A percentile compares a stretch with the other conserved stretches of the same genome.
phyloP scores from a whole-genome alignment of 2,888 invertebrate species.

The Scelioninae gen. 1 region DNA sequence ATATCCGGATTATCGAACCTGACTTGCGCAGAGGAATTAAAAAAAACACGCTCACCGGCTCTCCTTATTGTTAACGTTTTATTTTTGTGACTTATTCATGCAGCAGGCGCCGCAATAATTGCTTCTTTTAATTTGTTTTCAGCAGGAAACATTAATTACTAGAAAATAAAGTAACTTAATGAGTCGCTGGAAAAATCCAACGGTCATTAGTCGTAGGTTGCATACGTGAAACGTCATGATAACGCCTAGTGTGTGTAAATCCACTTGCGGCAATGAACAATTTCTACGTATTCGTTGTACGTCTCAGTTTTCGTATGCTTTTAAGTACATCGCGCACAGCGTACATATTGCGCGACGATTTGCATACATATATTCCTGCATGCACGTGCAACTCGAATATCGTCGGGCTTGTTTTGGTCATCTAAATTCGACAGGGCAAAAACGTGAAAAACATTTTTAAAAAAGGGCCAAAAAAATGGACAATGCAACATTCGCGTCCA shows the following conservation, averaged over 20 bases:
- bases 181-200: slow-evolving; percentile 68
- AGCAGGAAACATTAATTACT: slow-evolving; percentile 66
- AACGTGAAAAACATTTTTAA: background rate
- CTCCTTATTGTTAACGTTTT: slow-evolving; percentile 23
- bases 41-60: slow-evolving; percentile 1
- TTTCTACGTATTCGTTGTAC: slow-evolving; percentile 27
- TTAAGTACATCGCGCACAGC: slow-evolving; percentile 39
- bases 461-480: background rate
- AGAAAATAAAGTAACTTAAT: slow-evolving; percentile 67
- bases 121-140: slow-evolving; percentile 64
- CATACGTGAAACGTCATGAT: slow-evolving; percentile 53
- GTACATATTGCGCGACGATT: slow-evolving; percentile 43
- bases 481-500: too few relatives aligned
- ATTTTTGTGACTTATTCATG: slow-evolving; percentile 50
- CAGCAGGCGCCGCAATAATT: slow-evolving; percentile 50
- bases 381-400: slow-evolving; percentile 30
- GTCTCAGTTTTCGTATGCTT: slow-evolving; percentile 34
- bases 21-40: too few relatives aligned
- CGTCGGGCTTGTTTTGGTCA: slow-evolving; percentile 23
- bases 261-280: slow-evolving; percentile 28
- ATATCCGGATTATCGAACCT: slow-evolving; percentile 18
- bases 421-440: background rate
- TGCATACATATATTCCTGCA: slow-evolving; percentile 33
- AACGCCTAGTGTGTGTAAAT: slow-evolving; percentile 43
- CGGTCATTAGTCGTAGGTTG: slow-evolving; percentile 65